These are phyloP conservation scores for Balaenoptera acutorostrata DNA, from an alignment of 2,113 vertebrate genomes.

Conservation along the genomic window DNA sequence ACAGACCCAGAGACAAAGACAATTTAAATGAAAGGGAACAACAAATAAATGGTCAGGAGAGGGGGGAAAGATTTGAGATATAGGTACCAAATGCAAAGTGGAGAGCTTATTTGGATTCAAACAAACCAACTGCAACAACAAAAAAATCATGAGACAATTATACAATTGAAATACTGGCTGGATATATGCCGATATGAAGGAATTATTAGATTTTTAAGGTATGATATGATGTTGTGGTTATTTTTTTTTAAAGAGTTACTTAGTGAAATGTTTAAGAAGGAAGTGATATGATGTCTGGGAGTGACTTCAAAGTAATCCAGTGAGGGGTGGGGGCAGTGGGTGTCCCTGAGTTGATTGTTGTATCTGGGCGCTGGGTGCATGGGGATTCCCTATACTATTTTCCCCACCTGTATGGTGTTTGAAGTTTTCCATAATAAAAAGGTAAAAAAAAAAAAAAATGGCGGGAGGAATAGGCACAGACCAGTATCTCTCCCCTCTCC, in stretches of 20 bases:
- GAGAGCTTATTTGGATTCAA: background rate
- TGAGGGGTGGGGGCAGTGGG: too few species aligned
- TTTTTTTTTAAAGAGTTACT: background rate
- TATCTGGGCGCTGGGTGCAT: too few species aligned
- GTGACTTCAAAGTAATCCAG: background rate
- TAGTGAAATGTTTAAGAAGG: background rate
- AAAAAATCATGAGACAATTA: background rate
- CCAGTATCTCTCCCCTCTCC: background rate
- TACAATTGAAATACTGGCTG: background rate
- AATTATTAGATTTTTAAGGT: background rate
- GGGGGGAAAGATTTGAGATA: background rate
- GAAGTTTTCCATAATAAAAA: background rate
- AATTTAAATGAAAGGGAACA: background rate
- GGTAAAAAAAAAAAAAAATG: background rate
- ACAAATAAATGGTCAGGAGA: background rate
- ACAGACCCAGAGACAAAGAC: background rate
- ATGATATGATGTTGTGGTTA: background rate
- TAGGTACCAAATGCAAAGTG: background rate
- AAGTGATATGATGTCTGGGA: background rate
- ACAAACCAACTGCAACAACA: background rate
- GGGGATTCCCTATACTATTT: background rate
- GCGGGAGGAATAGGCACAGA: background rate
- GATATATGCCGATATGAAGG: background rate
- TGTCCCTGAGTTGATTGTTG: background rate
- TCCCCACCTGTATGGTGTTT: background rate